Evolutionary conservation across 2,113 vertebrate species (phyloP).

Genomic region (Struthidea cinerea): DNA sequence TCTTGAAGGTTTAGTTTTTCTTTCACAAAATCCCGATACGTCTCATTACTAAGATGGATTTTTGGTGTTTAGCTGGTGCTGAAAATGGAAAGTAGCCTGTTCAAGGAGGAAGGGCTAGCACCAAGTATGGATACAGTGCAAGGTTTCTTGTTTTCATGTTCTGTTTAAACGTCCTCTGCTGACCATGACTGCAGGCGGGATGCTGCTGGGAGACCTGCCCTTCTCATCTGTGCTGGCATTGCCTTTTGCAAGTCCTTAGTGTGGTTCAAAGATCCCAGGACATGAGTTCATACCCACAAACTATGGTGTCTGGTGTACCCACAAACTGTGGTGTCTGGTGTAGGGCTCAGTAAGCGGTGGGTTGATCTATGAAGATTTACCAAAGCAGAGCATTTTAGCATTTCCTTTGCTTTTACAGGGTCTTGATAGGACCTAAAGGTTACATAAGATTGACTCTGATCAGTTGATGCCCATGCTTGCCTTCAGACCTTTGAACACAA

Average conservation of each 20-base stretch:
- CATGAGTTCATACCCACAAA: not conserved
- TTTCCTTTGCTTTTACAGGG: not conserved
- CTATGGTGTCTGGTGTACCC: not conserved
- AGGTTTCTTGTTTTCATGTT: not conserved
- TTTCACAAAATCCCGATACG: not conserved
- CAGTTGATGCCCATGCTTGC: not conserved
- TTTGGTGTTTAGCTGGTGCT: not conserved
- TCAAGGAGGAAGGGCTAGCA: not conserved
- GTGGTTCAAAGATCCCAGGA: fast-evolving
- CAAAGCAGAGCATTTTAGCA: not conserved
- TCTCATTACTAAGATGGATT: not conserved
- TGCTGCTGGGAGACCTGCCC: not conserved
- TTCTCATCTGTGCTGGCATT: not conserved
- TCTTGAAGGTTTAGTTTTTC: not conserved
- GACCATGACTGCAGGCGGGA: not conserved
- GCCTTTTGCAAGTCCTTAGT: fast-evolving
- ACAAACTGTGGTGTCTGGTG: not conserved
- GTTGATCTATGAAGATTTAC: not conserved
- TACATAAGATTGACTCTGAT: not conserved
- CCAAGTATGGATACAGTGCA: not conserved
- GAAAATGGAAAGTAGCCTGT: not conserved
- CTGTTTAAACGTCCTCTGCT: not conserved
- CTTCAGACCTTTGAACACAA: not conserved
- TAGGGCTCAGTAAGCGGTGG: not conserved
- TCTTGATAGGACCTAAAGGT: not conserved